phyloP scores from a whole-genome alignment of 2,888 invertebrate species.

The Lepetodrilus schrolli region DNA sequence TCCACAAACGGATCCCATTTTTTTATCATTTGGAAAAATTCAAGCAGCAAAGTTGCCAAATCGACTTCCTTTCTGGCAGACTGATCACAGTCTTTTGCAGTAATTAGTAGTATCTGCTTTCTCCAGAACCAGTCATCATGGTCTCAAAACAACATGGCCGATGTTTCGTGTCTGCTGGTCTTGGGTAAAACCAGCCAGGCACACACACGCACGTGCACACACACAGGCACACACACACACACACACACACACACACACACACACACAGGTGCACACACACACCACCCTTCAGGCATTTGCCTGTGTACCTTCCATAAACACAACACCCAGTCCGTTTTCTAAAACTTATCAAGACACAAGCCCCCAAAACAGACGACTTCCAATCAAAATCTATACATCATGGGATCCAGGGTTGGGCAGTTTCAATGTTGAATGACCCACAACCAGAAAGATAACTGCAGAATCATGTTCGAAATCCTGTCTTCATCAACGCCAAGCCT shows the following conservation, averaged over 20 bases:
- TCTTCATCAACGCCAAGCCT: background rate
- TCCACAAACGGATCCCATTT: conserved; percentile 7
- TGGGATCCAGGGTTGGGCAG: too few relatives aligned
- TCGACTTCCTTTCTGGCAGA: conserved; percentile 27
- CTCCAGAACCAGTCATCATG: background rate
- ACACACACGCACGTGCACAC: too few relatives aligned
- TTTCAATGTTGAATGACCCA: too few relatives aligned
- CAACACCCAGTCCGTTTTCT: too few relatives aligned
- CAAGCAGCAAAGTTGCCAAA: conserved; percentile 32
- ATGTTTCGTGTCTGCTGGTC: conserved; percentile 17
- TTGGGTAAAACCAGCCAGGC: conserved; percentile 3
- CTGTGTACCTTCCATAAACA: background rate
- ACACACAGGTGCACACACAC: background rate
- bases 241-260: too few relatives aligned
- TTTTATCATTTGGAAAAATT: conserved; percentile 33
- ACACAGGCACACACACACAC: too few relatives aligned
- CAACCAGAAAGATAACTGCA: background rate
- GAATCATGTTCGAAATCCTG: background rate
- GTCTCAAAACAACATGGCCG: conserved; percentile 16
- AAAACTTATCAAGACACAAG: too few relatives aligned
- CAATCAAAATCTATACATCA: too few relatives aligned
- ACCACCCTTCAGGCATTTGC: background rate
- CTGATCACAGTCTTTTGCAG: conserved; percentile 26
- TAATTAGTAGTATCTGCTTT: conserved; percentile 29
- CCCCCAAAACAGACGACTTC: too few relatives aligned